Base-by-base conservation (phyloP, 2,113 vertebrate species). In the Gallinago undulata region DNA sequence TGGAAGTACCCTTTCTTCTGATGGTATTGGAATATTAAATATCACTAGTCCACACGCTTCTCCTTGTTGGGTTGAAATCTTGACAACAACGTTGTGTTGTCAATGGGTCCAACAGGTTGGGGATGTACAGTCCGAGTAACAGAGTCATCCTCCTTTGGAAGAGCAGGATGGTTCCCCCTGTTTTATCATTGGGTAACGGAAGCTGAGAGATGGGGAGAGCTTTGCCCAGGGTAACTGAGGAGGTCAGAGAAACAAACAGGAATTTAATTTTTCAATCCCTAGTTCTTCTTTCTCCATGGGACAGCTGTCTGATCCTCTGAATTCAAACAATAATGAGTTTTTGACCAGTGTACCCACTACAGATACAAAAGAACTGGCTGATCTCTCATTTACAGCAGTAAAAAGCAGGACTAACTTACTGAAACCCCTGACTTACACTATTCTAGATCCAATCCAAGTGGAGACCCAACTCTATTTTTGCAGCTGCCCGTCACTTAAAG, bases 61-160 rank as follows among this genome's bases (percentile, higher is more conserved):
- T 55, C 25, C 31, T 57, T 39, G 9, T 5, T 9, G 27, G 28
- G 27, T 63, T 41, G 31, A 92, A 78, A 68, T 94, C 31, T 60
- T 68, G 35, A 37, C 35, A 37, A 37, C 39, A 57, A 35, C 0
- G 0, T 3, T 53, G 24, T 53, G 18, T 7, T 33, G 39, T 27
- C 28, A 84, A 25, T 1, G 10, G 14, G 21, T 41, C 30, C 28
- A 47, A 14, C 18, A 86, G 37, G 27, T 8, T 13, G 28, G 68
- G 53, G 39, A 22, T 35, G 28, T 23, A 33, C 15, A 22, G 14
- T 53, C 55, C 0, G 1, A 92, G 37, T 39, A 50, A 22, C 2
- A 27, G 2, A 47, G 33, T 30, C 15, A 22, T 41, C 83, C 11
- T 79, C 8, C 19, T 63, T 37, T 67, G 37, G 67, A 90, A 24